phyloP scores from a whole-genome alignment of 2,888 invertebrate genomes.

The Neuroscelio doddi region DNA sequence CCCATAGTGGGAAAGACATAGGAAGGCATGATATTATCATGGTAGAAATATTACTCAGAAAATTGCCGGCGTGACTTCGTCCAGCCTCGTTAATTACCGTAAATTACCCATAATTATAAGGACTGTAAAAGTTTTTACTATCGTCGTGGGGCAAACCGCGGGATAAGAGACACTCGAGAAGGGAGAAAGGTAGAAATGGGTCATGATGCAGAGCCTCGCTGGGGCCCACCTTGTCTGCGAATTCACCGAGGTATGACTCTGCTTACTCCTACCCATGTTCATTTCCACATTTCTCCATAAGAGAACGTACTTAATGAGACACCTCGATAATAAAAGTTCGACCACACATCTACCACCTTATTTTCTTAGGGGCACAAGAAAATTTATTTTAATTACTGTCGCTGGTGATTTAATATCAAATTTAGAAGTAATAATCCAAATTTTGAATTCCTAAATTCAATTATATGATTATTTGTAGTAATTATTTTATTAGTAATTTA shows the following conservation, averaged over 20 bases:
- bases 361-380: neutral
- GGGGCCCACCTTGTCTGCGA: conserved; percentile 66
- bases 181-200: conserved; percentile 34
- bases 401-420: too few species aligned
- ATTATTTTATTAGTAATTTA: too few species aligned
- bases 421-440: too few species aligned
- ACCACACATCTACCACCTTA: conserved; percentile 10
- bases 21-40: conserved; percentile 69
- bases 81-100: conserved; percentile 72
- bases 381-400: too few species aligned
- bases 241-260: conserved; percentile 64
- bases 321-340: conserved; percentile 56
- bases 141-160: conserved; percentile 69
- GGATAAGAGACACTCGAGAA: conserved; percentile 40
- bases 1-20: conserved; percentile 47
- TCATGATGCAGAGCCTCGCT: conserved; percentile 69
- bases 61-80: conserved; percentile 71
- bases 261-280: conserved; percentile 13
- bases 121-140: conserved; percentile 72
- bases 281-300: conserved; percentile 33
- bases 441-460: too few species aligned
- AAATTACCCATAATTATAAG: conserved; percentile 72
- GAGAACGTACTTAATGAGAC: conserved; percentile 56
- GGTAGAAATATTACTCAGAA: conserved; percentile 71
- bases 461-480: too few species aligned